phyloP scores from a whole-genome alignment of 2,888 invertebrate species.

The Drosophila heteroneura region DNA sequence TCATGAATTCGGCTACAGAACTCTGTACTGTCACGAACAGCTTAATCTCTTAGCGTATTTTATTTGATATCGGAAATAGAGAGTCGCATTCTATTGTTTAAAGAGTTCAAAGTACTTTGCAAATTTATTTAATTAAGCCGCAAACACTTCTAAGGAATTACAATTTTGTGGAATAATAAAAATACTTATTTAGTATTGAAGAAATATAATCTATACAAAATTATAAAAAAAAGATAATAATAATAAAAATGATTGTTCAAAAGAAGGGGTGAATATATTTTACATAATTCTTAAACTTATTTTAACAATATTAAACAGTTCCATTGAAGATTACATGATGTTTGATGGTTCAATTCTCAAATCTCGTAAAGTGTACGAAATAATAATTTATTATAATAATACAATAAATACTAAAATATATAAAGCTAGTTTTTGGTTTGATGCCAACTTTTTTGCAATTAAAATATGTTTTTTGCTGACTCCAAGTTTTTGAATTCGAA shows the following conservation, averaged over 20 bases:
- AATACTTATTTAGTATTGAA: not conserved
- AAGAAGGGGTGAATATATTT: not conserved
- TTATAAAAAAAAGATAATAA: not conserved
- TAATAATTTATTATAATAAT: not conserved
- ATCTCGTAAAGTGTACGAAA: not conserved
- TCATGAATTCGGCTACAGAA: slow-evolving; percentile 9
- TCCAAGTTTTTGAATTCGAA: not conserved
- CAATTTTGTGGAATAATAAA: not conserved
- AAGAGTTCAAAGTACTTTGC: not conserved
- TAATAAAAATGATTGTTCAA: not conserved
- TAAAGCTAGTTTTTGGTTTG: not conserved
- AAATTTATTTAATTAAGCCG: slow-evolving; percentile 3
- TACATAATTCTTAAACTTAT: not conserved
- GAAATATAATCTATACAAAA: not conserved
- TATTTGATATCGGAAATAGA: not conserved
- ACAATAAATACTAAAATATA: not conserved
- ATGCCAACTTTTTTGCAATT: not conserved
- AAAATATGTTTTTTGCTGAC: no score
- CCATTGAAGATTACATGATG: not conserved
- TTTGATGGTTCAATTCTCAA: not conserved
- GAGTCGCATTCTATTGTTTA: not conserved
- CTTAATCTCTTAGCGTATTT: slow-evolving; percentile 5
- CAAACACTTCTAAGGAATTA: not conserved
- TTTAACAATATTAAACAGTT: not conserved
- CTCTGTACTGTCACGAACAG: not conserved